Percentiles rank a stretch among this genome's conserved stretches.
Evolutionary conservation across 1,140 invertebrate genomes (phyloP).

Genomic region (Drosophila truncata): DNA sequence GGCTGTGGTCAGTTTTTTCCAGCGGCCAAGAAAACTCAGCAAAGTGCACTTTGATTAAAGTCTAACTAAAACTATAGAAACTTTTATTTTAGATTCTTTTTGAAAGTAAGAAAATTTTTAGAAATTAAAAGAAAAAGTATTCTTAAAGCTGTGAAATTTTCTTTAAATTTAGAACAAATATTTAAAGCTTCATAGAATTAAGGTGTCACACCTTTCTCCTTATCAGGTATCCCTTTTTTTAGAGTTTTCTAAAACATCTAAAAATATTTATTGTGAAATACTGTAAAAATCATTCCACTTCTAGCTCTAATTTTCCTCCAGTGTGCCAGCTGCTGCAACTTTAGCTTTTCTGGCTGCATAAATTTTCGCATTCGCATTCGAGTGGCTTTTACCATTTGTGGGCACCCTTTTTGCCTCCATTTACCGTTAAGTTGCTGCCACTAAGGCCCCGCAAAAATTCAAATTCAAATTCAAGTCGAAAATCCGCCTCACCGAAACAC

Average conservation of each 20-base stretch:
- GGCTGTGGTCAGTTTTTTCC: conserved; percentile 75
- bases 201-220: no score
- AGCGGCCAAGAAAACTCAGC: conserved; percentile 27
- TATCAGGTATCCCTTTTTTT: background rate
- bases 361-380: conserved; percentile 62
- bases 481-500: conserved; percentile 23
- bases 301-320: background rate
- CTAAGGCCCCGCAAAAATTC: conserved; percentile 35
- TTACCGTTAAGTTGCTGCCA: conserved; percentile 75
- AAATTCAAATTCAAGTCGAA: conserved; percentile 30
- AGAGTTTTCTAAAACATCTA: fast-evolving
- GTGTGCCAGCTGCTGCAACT: conserved; percentile 29
- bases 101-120: background rate
- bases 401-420: conserved; percentile 68
- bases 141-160: background rate
- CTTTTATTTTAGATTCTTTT: background rate
- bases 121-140: background rate
- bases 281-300: background rate
- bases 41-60: background rate
- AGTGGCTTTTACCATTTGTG: conserved; percentile 81
- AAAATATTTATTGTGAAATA: fast-evolving
- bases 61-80: background rate
- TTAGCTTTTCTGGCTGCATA: conserved; percentile 52
- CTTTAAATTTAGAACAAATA: background rate
- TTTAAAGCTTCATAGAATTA: background rate